Conservation (phyloP, 1,140 invertebrate species). For the Sinonovacula constricta region DNA sequence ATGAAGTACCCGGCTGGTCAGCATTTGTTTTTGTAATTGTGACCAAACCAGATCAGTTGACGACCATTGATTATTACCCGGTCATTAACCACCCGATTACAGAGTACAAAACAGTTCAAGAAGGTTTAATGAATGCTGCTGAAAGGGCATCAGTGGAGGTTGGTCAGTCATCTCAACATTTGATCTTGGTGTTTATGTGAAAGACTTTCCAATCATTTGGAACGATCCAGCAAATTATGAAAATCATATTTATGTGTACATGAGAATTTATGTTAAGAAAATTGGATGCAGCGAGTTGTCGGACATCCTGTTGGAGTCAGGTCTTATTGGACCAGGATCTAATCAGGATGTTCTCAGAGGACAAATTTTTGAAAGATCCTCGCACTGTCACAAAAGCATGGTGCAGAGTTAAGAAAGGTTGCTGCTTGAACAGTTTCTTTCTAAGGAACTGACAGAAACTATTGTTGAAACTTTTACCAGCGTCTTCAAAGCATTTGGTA, state of each 20-base stretch:
- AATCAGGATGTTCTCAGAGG: slow-evolving; percentile 28
- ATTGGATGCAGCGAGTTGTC: slow-evolving; percentile 47
- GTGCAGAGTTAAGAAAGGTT: slow-evolving; percentile 36
- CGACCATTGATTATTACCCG: slow-evolving; percentile 60
- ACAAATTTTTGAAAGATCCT: slow-evolving; percentile 50
- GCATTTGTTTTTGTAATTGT: slow-evolving; percentile 52
- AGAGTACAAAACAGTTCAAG: slow-evolving; percentile 50
- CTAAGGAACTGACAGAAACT: neutral
- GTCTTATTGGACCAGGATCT: slow-evolving; percentile 46
- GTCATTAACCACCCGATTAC: slow-evolving; percentile 54
- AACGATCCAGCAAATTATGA: slow-evolving; percentile 48
- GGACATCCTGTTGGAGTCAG: slow-evolving; percentile 49
- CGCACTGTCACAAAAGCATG: slow-evolving; percentile 50
- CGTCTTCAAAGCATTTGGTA: no score
- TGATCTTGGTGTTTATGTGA: slow-evolving; percentile 62
- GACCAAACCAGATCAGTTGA: neutral
- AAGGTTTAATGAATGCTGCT: slow-evolving; percentile 51
- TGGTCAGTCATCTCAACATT: slow-evolving; percentile 56
- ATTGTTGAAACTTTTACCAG: neutral
- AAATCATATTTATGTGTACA: slow-evolving; percentile 55
- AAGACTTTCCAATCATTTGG: slow-evolving; percentile 56
- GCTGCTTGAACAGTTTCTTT: neutral
- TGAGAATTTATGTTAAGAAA: slow-evolving; percentile 58
- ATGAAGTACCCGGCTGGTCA: slow-evolving; percentile 45
- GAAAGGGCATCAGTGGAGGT: slow-evolving; percentile 51